Base-by-base conservation (phyloP, 2,797 vertebrate species). In the Tenualosa thibaudeaui region DNA sequence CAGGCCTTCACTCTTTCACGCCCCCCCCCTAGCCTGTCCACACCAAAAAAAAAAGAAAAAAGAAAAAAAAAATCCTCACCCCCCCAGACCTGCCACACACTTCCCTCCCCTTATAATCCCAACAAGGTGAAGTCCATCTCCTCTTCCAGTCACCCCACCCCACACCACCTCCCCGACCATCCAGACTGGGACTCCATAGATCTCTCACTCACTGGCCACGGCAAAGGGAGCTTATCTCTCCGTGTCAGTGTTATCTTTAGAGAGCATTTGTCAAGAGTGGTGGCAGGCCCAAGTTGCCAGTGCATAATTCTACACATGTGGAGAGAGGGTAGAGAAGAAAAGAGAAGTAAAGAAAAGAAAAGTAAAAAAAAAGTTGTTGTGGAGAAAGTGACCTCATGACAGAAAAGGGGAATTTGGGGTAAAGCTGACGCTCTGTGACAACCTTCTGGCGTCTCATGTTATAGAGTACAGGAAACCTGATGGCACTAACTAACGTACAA, bases 1-100 rank as follows among this genome's bases (percentile, higher is more conserved):
- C 94, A 95, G 94, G 92, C 92, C 75, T 90, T 75, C 85, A 82
- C 46, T 51, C 31, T 12, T 51, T 51, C 50, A 51, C 71, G 24
- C 83, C 31, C 81, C 88, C 87, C 87, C 85, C 81, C 50, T 15
- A 22, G 46, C 31, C 31, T 31, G 31, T 4, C 46, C 46, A 46
- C 46, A 46, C 54, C 31, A 26, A 68, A 68, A 31, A 68, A 68
- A 68, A 68, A 10, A 68, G 3, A 31, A 68, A 5, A 8, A 54
- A 68, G 31, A 40, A 17, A 12, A 51, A 51, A 51, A 51, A 8
- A 51, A 9, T 51, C 24, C 53, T 26, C 31, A 10, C 65, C 31
- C 87, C 81, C 46, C 54, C 83, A 81, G 46, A 81, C 65, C 82
- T 87, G 84, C 88, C 31, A 6, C 71, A 37, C 37, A 19, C 1